Evolutionary conservation across 1,140 invertebrate genomes (phyloP).

Genomic region (Bathynomus jamesi): DNA sequence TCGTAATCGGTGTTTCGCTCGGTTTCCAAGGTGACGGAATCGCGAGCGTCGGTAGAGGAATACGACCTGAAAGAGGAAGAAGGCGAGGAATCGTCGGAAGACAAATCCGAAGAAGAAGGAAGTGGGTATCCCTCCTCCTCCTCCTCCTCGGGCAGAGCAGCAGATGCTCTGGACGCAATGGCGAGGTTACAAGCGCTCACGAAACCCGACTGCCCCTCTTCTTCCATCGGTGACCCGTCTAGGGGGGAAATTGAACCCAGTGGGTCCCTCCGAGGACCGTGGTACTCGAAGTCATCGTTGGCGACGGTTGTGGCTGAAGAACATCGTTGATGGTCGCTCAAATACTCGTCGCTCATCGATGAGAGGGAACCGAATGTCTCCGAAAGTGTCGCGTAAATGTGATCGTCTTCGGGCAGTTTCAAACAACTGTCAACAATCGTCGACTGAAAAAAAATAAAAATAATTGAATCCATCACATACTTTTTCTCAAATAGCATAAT

Average conservation of each 20-base stretch:
- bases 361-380: constrained; percentile 41
- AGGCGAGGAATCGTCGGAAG: constrained; percentile 13
- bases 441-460: constrained; percentile 12
- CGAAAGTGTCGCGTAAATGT: constrained; percentile 51
- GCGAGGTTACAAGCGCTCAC: constrained; percentile 15
- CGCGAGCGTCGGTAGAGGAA: not conserved
- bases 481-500: too few relatives aligned
- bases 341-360: constrained; percentile 35
- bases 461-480: too few relatives aligned
- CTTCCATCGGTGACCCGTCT: not conserved
- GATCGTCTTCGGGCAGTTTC: constrained; percentile 41
- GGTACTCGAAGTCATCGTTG: constrained; percentile 59
- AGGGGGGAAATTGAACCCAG: constrained; percentile 22
- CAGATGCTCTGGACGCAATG: constrained; percentile 3
- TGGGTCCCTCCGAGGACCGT: constrained; percentile 36
- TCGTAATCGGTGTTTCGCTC: too few relatives aligned
- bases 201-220: constrained; percentile 3
- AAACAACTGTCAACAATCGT: constrained; percentile 29
- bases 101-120: constrained; percentile 20
- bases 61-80: constrained; percentile 11
- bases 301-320: constrained; percentile 56
- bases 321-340: constrained; percentile 37
- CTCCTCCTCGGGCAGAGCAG: not conserved
- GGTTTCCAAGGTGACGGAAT: too few relatives aligned
- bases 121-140: constrained; percentile 3